Evolutionary conservation across 2,888 invertebrate genomes (phyloP), one percentile per base, ranked within the genome.

Genomic region (Pseudococcus longispinus): DNA sequence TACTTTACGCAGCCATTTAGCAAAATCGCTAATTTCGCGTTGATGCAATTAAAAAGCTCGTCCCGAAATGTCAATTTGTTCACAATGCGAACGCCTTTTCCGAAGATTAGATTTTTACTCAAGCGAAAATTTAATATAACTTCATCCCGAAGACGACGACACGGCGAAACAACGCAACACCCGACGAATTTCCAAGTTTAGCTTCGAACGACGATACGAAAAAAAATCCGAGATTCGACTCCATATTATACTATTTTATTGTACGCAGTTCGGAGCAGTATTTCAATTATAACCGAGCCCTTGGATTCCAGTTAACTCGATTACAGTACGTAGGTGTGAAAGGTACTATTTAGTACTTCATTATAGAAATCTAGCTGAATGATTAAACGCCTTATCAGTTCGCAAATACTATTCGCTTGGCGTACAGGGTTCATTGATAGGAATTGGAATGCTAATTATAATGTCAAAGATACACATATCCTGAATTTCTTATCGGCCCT

Each of bases 81-180:
- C 51, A 15, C 65, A 65, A 13, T 65, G 20, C 26, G 23, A 65
- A 65, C 51, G 51, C 13, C 26, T 65, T 65, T 26, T 65, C 65
- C 23, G 60, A 23, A 20, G 20, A 60, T 60, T 60, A 23, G 20
- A 60, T 60, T 60, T 60, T 60, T 60, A 65, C 26, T 26, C 65
- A 15, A 65, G 65, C 13, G 65, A 65, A 65, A 65, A 65, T 65
- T 65, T 65, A 65, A 65, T 65, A 65, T 65, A 65, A 65, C 65
- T 65, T 65, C 13, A 11, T n/a, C 44, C 3, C 44, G 44, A 46
- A 15, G 44, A 46, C 44, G 44, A 44, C 44, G 44, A 46, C 15
- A 46, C 44, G 37, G 8, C 37, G 37, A 37, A 37, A 37, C 44
- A 46, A 13, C 44, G 15, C 9, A 13, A 15, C 44, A 1, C 15